A percentile compares a stretch with the other conserved stretches of the same genome.
Conservation (phyloP, 2,888 invertebrate genomes). For the Drosophila subsilvestris region DNA sequence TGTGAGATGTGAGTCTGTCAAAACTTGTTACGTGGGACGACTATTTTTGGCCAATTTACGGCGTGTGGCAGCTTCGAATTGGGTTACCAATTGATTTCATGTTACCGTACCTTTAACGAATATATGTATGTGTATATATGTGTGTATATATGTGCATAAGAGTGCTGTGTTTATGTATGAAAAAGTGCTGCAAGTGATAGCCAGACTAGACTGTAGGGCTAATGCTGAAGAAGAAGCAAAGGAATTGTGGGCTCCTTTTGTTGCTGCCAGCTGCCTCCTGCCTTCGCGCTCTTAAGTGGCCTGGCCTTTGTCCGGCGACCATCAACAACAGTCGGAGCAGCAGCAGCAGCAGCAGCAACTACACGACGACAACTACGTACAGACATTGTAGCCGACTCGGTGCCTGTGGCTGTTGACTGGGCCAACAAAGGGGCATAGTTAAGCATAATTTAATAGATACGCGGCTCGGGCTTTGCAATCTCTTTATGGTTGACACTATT, state of each 20-base stretch:
- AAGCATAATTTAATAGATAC: constrained; percentile 80
- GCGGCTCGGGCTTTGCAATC: constrained; percentile 55
- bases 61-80: constrained; percentile 3
- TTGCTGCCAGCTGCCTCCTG: constrained; percentile 38
- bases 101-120: neutral
- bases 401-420: constrained; percentile 22
- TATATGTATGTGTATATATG: neutral
- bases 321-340: constrained; percentile 25
- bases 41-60: constrained; percentile 22
- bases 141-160: neutral
- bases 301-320: constrained; percentile 56
- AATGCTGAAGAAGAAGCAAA: constrained; percentile 7
- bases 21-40: constrained; percentile 29
- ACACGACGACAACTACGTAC: constrained; percentile 32
- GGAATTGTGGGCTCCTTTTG: constrained; percentile 46
- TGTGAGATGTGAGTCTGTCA: constrained; percentile 15
- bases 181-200: neutral
- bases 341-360: constrained; percentile 11
- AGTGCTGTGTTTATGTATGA: constrained; percentile 12
- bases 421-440: constrained; percentile 73
- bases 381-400: constrained; percentile 28
- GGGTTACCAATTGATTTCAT: constrained; percentile 28
- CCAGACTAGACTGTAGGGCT: neutral
- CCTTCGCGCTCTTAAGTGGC: constrained; percentile 56
- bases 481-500: constrained; percentile 77